Percentiles rank a stretch among this genome's conserved stretches.
These are phyloP conservation scores for Cynopterus sphinx DNA, from an alignment of 2,797 vertebrate genomes.

Conservation along the genomic window DNA sequence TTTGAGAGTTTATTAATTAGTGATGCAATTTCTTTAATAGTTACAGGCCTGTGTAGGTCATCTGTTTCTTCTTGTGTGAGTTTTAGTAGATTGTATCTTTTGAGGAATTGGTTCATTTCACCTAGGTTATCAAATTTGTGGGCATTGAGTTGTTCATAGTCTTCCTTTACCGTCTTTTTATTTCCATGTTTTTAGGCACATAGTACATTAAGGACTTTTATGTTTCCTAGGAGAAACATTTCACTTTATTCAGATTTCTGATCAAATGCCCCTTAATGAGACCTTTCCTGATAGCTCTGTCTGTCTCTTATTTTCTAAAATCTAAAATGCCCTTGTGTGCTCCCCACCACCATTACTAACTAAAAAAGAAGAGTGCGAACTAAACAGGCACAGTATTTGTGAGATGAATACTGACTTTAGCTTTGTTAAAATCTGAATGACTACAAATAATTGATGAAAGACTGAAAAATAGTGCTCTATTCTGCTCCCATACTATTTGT, in stretches of 20 bases:
- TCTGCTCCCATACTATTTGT: not conserved
- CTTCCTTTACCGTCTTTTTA: not conserved
- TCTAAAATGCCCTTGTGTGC: not conserved
- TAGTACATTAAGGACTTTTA: not conserved
- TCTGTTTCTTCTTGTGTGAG: not conserved
- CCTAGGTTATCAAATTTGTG: not conserved
- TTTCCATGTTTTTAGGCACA: not conserved
- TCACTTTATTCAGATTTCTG: not conserved
- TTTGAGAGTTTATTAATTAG: not conserved
- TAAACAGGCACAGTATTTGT: not conserved
- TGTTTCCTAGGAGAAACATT: not conserved
- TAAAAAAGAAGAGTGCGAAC: not conserved
- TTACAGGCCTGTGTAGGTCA: not conserved
- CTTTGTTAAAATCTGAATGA: not conserved
- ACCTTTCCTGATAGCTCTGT: not conserved
- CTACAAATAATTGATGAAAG: not conserved
- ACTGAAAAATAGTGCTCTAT: not conserved
- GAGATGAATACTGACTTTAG: not conserved
- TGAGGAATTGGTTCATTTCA: not conserved
- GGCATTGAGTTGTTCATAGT: not conserved
- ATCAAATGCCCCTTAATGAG: not conserved
- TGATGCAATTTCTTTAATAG: not conserved
- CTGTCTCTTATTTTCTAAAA: not conserved
- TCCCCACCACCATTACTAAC: not conserved
- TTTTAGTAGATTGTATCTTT: not conserved